Conservation (phyloP, 2,797 vertebrate genomes). For the Numenius phaeopus region DNA sequence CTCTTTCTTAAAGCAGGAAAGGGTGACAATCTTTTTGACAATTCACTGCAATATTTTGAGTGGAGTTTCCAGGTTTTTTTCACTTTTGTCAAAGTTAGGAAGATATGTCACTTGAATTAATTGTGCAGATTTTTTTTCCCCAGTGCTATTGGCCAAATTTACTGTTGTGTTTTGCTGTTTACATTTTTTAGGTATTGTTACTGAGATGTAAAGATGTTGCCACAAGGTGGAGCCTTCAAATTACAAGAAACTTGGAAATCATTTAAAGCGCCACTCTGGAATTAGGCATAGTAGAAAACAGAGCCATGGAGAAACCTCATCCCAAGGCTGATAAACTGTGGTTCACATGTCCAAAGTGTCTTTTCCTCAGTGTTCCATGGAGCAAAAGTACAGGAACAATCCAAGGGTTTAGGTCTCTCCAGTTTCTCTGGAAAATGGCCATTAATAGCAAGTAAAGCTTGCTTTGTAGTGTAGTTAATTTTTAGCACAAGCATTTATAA, state of each 20-base stretch:
- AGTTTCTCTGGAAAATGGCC: not conserved
- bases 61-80: not conserved
- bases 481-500: not conserved
- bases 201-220: not conserved
- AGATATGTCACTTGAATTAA: not conserved
- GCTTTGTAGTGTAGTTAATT: not conserved
- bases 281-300: not conserved
- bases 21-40: not conserved
- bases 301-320: not conserved
- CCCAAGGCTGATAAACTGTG: not conserved
- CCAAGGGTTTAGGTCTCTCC: not conserved
- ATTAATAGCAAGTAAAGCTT: not conserved
- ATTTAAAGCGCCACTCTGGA: not conserved
- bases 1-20: not conserved
- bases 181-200: not conserved
- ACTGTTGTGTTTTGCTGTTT: not conserved
- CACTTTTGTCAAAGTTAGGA: not conserved
- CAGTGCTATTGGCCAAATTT: not conserved
- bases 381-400: not conserved
- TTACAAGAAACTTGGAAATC: not conserved
- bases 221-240: constrained; percentile 55
- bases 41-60: not conserved
- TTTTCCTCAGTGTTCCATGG: not conserved
- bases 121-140: not conserved
- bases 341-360: not conserved